A percentile compares a stretch with the other conserved stretches of the same genome.
Conservation (phyloP, 2,888 invertebrate genomes). For the Gonocerus acuteangulatus region DNA sequence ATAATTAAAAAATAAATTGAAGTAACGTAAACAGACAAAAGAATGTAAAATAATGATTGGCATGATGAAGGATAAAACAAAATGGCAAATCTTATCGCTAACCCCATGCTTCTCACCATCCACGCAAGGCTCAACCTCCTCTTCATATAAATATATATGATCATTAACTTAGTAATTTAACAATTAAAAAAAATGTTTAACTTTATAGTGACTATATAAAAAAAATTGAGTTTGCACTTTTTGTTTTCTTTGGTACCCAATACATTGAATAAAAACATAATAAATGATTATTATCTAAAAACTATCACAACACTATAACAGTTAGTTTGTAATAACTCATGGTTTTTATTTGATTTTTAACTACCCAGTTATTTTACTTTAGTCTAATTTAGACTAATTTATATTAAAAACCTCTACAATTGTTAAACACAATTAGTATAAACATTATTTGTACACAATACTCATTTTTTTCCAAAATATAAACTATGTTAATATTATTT, state of each 20-base stretch:
- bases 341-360: too few species aligned
- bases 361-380: too few species aligned
- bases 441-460: too few species aligned
- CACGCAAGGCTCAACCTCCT: slow-evolving; percentile 26
- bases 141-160: background rate
- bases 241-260: background rate
- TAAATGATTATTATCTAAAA: too few species aligned
- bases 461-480: too few species aligned
- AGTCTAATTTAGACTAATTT: too few species aligned
- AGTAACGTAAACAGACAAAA: background rate
- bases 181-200: background rate
- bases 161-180: background rate
- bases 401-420: too few species aligned
- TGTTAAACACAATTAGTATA: too few species aligned
- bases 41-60: background rate
- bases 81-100: background rate
- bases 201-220: background rate
- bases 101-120: slow-evolving; percentile 20
- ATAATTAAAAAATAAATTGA: background rate
- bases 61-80: slow-evolving; percentile 1
- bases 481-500: too few species aligned
- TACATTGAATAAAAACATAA: background rate
- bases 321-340: too few species aligned
- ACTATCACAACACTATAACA: too few species aligned
- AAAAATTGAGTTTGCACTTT: background rate